A percentile compares a stretch with the other conserved stretches of the same genome.
These are phyloP conservation scores for Rhynchopsitta pachyrhyncha DNA, from an alignment of 2,113 vertebrate species.

Conservation along the genomic window DNA sequence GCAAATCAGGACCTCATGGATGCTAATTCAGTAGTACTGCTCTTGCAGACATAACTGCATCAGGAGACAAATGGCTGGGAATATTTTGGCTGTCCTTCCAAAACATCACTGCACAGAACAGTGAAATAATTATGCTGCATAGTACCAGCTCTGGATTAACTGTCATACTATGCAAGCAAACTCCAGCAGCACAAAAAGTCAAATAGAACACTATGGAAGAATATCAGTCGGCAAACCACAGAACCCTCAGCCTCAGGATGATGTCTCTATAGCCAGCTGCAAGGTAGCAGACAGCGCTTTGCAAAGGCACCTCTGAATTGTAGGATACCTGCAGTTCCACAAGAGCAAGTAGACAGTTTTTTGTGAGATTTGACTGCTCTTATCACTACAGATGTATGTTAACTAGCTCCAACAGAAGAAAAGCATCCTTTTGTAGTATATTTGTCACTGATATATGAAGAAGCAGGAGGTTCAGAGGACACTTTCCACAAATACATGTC, in stretches of 20 bases:
- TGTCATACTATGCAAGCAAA: neutral
- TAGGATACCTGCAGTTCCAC: neutral
- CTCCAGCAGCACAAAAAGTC: neutral
- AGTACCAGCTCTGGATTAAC: neutral
- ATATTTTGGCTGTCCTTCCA: neutral
- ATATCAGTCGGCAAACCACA: neutral
- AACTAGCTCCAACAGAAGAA: neutral
- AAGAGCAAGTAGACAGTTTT: neutral
- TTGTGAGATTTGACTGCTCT: neutral
- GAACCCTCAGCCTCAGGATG: neutral
- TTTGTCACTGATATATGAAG: neutral
- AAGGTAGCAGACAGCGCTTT: neutral
- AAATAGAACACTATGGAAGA: neutral
- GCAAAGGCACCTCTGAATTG: neutral
- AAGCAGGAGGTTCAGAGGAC: neutral
- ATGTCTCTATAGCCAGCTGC: neutral
- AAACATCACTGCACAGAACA: neutral
- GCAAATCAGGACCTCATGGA: neutral
- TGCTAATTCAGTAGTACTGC: neutral
- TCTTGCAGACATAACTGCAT: neutral
- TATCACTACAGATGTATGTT: neutral
- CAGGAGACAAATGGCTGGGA: neutral
- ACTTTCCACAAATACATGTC: neutral
- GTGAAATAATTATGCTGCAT: neutral
- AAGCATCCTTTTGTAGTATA: neutral